Percentiles rank a stretch among this genome's conserved stretches.
phyloP scores from a whole-genome alignment of 2,797 vertebrate species.

The Synaphobranchus kaupii region DNA sequence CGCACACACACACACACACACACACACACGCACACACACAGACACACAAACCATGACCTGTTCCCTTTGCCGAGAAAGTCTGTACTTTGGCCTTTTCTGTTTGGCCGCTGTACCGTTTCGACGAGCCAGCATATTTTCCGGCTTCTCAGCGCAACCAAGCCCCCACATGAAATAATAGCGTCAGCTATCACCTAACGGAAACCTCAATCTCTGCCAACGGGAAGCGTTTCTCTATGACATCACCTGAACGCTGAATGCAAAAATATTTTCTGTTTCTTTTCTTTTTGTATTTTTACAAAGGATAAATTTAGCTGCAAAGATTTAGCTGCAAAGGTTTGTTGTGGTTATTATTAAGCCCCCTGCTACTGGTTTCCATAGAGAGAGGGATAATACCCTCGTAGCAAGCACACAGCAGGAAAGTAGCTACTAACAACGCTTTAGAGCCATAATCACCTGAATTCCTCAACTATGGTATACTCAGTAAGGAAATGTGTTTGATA shows the following conservation, averaged over 20 bases:
- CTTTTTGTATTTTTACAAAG: background rate
- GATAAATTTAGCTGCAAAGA: background rate
- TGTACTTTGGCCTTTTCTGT: slow-evolving; percentile 32
- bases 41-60: slow-evolving; percentile 27
- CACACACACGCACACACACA: slow-evolving; percentile 15
- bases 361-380: slow-evolving; percentile 10
- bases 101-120: background rate
- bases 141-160: background rate
- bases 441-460: slow-evolving; percentile 3
- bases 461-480: background rate
- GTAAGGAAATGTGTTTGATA: background rate
- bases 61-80: slow-evolving; percentile 27
- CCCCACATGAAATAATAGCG: slow-evolving; percentile 17
- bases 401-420: background rate
- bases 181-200: background rate
- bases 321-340: too few species aligned
- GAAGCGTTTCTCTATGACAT: background rate
- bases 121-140: slow-evolving; percentile 21
- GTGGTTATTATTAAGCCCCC: background rate
- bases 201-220: background rate
- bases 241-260: background rate
- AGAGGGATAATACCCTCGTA: slow-evolving; percentile 28
- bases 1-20: slow-evolving; percentile 21
- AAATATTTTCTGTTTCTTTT: background rate
- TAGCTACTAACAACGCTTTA: background rate